These are phyloP conservation scores for Congeria kusceri DNA, from an alignment of 2,888 invertebrate genomes.

Conservation along the genomic window DNA sequence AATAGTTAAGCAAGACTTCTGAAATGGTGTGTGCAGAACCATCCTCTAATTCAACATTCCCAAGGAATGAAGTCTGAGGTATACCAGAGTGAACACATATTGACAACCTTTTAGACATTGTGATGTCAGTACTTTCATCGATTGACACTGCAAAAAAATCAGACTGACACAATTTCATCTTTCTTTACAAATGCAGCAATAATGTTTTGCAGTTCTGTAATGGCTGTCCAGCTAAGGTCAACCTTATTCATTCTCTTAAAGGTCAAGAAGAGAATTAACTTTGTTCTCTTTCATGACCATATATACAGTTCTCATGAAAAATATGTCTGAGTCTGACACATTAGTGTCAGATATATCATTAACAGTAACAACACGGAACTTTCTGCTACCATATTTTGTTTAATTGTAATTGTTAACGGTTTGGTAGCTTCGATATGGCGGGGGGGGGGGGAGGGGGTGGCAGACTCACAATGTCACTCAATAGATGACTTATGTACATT, in stretches of 20 bases:
- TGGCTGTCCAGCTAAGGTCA: constrained; percentile 26
- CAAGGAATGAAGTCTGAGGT: constrained; percentile 20
- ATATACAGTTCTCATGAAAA: too few relatives aligned
- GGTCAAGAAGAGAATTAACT: constrained; percentile 24
- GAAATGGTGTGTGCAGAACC: constrained; percentile 42
- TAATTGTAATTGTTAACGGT: too few relatives aligned
- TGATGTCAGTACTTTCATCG: constrained; percentile 54
- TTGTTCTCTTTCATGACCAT: constrained; percentile 23
- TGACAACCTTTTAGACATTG: constrained; percentile 33
- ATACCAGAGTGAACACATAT: constrained; percentile 19
- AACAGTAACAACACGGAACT: too few relatives aligned
- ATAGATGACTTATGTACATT: too few relatives aligned
- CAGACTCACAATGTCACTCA: too few relatives aligned
- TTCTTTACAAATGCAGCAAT: constrained; percentile 16
- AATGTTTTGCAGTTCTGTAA: constrained; percentile 25
- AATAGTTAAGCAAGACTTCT: constrained; percentile 3
- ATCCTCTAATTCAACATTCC: constrained; percentile 25
- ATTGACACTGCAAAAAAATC: constrained; percentile 33
- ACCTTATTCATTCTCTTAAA: constrained; percentile 34
- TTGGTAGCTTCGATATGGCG: too few relatives aligned
- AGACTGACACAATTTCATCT: constrained; percentile 23
- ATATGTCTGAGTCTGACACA: too few relatives aligned
- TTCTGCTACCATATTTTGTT: too few relatives aligned
- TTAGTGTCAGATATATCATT: too few relatives aligned
- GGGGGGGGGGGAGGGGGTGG: too few relatives aligned